Evolutionary conservation across 1,140 invertebrate species (phyloP).

Genomic region (Danaus melanippus): DNA sequence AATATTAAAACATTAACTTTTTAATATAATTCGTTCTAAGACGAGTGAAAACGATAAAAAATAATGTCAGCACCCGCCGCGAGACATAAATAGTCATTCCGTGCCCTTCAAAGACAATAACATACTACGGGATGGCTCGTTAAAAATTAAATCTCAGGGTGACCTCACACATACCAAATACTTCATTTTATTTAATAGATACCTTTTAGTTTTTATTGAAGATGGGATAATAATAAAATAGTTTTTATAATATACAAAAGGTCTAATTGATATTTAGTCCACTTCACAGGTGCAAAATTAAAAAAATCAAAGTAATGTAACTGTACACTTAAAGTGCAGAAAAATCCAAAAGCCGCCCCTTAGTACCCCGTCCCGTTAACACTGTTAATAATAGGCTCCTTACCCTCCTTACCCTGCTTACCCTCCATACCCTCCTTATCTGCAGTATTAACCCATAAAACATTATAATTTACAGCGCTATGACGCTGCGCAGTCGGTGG

Average conservation of each 20-base stretch:
- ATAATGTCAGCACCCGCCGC: slow-evolving; percentile 31
- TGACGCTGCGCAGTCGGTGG: slow-evolving; percentile 45
- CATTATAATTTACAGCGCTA: slow-evolving; percentile 68
- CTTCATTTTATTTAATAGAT: no score
- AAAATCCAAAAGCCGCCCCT: slow-evolving; percentile 17
- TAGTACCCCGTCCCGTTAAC: slow-evolving; percentile 39
- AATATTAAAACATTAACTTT: no score
- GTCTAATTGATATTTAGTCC: no score
- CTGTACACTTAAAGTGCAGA: slow-evolving; percentile 13
- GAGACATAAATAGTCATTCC: slow-evolving; percentile 46
- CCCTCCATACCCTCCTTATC: slow-evolving; percentile 52
- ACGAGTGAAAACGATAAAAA: slow-evolving; percentile 43
- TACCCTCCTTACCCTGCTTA: slow-evolving; percentile 36
- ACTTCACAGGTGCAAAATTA: slow-evolving; percentile 1
- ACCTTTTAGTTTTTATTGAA: no score
- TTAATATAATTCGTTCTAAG: no score
- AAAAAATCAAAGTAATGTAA: not conserved
- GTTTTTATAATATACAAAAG: no score
- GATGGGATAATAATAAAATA: no score
- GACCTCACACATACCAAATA: slow-evolving; percentile 8
- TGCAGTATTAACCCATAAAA: slow-evolving; percentile 71
- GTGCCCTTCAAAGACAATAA: slow-evolving; percentile 37
- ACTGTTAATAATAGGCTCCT: slow-evolving; percentile 66
- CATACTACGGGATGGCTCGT: slow-evolving; percentile 34
- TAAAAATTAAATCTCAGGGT: slow-evolving; percentile 34